phyloP scores from a whole-genome alignment of 2,888 invertebrate species.

The Apantesis nais region DNA sequence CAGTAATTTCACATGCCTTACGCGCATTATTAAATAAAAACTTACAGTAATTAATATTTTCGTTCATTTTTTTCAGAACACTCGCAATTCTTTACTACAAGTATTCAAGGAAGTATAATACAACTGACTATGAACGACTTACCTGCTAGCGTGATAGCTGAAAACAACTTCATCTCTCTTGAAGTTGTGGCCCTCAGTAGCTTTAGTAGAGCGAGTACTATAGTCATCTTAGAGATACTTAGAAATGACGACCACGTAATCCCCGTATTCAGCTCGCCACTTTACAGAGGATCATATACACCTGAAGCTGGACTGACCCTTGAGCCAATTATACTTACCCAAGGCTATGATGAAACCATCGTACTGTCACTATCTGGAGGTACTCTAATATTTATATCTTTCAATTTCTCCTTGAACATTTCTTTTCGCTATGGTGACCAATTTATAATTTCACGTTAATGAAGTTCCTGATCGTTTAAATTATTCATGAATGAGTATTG shows the following conservation, averaged over 20 bases:
- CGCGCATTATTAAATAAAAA: not conserved
- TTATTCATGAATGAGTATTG: too few relatives aligned
- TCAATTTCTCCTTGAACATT: too few relatives aligned
- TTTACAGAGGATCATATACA: slow-evolving; percentile 64
- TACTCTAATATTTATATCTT: slow-evolving; percentile 52
- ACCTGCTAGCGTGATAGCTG: slow-evolving; percentile 51
- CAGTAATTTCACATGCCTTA: not conserved
- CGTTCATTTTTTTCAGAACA: slow-evolving; percentile 55
- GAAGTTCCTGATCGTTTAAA: too few relatives aligned
- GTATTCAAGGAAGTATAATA: slow-evolving; percentile 53
- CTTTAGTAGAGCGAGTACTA: slow-evolving; percentile 52
- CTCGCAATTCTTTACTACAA: slow-evolving; percentile 53
- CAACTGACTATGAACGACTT: slow-evolving; percentile 60
- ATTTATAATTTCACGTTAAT: too few relatives aligned
- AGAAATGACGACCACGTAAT: slow-evolving; percentile 64
- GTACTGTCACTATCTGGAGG: slow-evolving; percentile 60
- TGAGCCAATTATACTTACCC: slow-evolving; percentile 59
- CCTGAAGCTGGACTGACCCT: too few relatives aligned
- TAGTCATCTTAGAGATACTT: slow-evolving; percentile 65
- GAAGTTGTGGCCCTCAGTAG: slow-evolving; percentile 58
- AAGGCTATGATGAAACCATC: slow-evolving; percentile 67
- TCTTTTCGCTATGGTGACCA: too few relatives aligned
- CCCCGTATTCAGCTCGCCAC: slow-evolving; percentile 61
- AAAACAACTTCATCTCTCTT: slow-evolving; percentile 61
- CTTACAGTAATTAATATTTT: not conserved